Percentiles rank a stretch among this genome's conserved stretches.
Conservation (phyloP, 1,140 invertebrate species). For the Drosophila lowei region DNA sequence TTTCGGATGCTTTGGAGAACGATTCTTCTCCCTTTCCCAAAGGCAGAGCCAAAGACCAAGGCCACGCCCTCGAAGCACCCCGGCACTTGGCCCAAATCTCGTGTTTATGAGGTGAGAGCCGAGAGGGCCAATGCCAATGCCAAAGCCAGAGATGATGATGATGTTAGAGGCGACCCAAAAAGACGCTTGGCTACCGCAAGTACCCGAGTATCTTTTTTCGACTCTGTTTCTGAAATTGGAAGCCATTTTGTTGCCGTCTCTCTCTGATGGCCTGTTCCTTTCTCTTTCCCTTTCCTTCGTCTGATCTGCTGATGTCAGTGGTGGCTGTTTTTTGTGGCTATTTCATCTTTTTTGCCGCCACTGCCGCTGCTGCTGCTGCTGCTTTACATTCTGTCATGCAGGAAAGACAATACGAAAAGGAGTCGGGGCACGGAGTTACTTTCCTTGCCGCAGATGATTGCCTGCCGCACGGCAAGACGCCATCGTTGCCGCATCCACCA, state of each 20-base stretch:
- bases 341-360: conserved; percentile 31
- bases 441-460: conserved; percentile 32
- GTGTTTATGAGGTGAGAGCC: conserved; percentile 54
- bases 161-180: conserved; percentile 18
- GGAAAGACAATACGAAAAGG: conserved; percentile 40
- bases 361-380: conserved; percentile 33
- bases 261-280: neutral
- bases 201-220: conserved; percentile 2
- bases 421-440: conserved; percentile 25
- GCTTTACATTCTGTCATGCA: conserved; percentile 64
- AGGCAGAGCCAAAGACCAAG: neutral
- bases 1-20: conserved; percentile 29
- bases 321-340: conserved; percentile 38
- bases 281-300: conserved; percentile 18
- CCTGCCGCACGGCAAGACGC: conserved; percentile 43
- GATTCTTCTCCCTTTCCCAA: conserved; percentile 1
- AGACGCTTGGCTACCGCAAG: conserved; percentile 2
- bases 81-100: conserved; percentile 10
- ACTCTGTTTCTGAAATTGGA: conserved; percentile 53
- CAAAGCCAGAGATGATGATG: conserved; percentile 33
- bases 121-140: neutral
- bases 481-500: conserved; percentile 32
- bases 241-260: conserved; percentile 59
- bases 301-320: neutral
- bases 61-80: conserved; percentile 54